phyloP scores from a whole-genome alignment of 1,140 invertebrate genomes.

The Himalopsyche phryganea region DNA sequence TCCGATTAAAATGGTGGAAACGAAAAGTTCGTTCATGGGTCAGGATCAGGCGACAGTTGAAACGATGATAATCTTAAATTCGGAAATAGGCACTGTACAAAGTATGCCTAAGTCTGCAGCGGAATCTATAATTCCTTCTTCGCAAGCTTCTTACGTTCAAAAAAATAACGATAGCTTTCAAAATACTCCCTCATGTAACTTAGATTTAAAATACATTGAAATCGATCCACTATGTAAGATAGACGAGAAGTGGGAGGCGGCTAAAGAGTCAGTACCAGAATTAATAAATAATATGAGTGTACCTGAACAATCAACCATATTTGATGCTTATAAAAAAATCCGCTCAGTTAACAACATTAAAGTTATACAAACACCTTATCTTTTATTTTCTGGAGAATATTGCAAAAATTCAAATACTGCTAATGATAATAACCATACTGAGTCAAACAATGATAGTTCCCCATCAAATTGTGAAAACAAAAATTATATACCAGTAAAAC shows the following conservation, averaged over 20 bases:
- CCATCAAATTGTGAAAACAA: not conserved
- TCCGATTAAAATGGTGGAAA: slow-evolving; percentile 42
- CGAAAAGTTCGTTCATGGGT: not conserved
- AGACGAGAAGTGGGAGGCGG: slow-evolving; percentile 51
- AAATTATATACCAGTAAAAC: not conserved
- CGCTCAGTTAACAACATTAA: slow-evolving; percentile 29
- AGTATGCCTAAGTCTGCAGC: slow-evolving; percentile 36
- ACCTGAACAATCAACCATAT: slow-evolving; percentile 43
- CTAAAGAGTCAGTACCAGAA: slow-evolving; percentile 50
- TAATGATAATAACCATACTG: not conserved
- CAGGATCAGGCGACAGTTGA: slow-evolving; percentile 6
- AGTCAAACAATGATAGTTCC: not conserved
- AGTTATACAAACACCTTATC: slow-evolving; percentile 35
- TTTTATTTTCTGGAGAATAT: slow-evolving; percentile 36
- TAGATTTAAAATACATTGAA: not conserved
- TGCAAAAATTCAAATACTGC: not conserved
- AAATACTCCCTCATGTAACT: not conserved
- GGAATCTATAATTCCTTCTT: slow-evolving; percentile 38
- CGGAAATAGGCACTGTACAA: not conserved
- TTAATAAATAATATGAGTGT: slow-evolving; percentile 49
- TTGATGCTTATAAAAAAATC: not conserved
- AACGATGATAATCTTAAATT: slow-evolving; percentile 14
- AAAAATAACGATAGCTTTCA: not conserved
- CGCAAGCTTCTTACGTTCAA: slow-evolving; percentile 6
- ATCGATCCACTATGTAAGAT: slow-evolving; percentile 37